Base-by-base conservation (phyloP, 2,113 vertebrate species). In the Cettia cetti region DNA sequence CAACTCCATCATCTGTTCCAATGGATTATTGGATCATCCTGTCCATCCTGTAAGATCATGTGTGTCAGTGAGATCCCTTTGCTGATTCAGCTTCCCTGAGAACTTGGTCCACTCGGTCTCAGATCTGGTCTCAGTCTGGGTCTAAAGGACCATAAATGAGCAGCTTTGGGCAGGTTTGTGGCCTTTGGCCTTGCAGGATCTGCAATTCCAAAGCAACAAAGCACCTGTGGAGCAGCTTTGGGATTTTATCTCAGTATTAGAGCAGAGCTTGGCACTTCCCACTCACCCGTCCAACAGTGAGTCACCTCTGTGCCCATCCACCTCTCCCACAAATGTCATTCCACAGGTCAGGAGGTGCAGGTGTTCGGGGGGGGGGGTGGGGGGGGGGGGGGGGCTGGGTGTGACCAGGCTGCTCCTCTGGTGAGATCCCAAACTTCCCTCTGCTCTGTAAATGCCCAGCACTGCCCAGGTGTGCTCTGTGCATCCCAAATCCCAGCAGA, bases 331-430 rank as follows among this genome's bases (percentile, higher is more conserved):
- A 15, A 7, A 30, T 11, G 50, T 10, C 31, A 42, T 57, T 7
- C 31, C 70, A 17, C 15, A 31, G 26, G 24, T 35, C 0, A 0
- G 19, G 35, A 30, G 24, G 60, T 19, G 40, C 42, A 56, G 40
- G 23, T 47, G 42, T 9, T 40, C 57, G 17, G 1, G 6, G 57
- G n/a, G n/a, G n/a, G n/a, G n/a, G n/a, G n/a, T n/a, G n/a, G n/a
- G n/a, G n/a, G n/a, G n/a, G n/a, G n/a, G n/a, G n/a, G 6, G 3
- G 27, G 10, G 33, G 27, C 50, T 49, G 24, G 35, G 10, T 24
- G 60, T 66, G 70, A 42, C 35, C 35, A 57, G 27, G 70, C 60
- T 75, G 35, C 44, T 66, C 44, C 61, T 76, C 82, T 24, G 44
- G 44, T 57, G 61, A 66, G 26, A 42, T 14, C 52, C 50, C 1